Evolutionary conservation across 2,113 vertebrate genomes (phyloP), one percentile per base, ranked within the genome.

Genomic region (Vulpes vulpes): DNA sequence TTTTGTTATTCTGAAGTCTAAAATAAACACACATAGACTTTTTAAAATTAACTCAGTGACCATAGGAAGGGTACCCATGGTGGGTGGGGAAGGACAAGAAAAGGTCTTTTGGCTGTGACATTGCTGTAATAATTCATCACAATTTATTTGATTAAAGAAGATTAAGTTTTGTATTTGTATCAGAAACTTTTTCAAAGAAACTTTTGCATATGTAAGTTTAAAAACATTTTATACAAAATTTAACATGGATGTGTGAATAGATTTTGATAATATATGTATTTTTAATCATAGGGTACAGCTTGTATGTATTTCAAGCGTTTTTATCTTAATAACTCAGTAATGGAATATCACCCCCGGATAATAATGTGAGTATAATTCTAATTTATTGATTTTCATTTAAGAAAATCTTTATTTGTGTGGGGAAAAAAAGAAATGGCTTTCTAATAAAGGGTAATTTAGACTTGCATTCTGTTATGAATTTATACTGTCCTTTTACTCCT

Each of bases 281-380:
- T 97, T 98, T 84, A 22, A 2, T 76, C 94, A 80, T 98, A 99
- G 99, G 99, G 99, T 49, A 99, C 99, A 95, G 99, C 99, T 67
- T 98, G 99, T 96, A 99, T 99, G 99, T 99, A 99, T 98, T 99
- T 99, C 97, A 99, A 99, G 97, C 99, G 99, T 91, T 99, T 99
- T 99, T 99, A 99, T 98, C 98, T 99, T 94, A 99, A 99, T 98
- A 99, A 99, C 97, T 99, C 99, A 0, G 98, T 99, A 86, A 99
- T 99, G 99, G 99, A 99, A 82, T 99, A 99, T 97, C 99, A 99
- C 93, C 99, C 99, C 30, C 99, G 99, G 95, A 99, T 99, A 97
- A 99, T 99, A 98, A 99, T 99, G 99, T 99, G 97, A 99, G 99
- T 99, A 98, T 43, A 90, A 86, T 1, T 69, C 55, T 96, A 35